Percentiles rank a stretch among this genome's conserved stretches.
Conservation (phyloP, 2,888 invertebrate genomes). For the Epinotia nisella region DNA sequence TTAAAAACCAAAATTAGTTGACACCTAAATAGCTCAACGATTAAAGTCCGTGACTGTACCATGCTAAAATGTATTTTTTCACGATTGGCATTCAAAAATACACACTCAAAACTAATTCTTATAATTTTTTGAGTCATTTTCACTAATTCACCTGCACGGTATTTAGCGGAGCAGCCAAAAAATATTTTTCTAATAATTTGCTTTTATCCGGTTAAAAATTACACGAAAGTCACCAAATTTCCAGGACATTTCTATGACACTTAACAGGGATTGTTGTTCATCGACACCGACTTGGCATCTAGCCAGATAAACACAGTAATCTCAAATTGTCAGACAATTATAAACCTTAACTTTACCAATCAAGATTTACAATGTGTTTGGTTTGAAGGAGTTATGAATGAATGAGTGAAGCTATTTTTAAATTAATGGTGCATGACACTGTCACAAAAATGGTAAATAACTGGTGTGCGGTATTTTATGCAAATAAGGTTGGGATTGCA, state of each 20-base stretch:
- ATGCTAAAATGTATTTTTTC: too few species aligned
- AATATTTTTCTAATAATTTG: too few species aligned
- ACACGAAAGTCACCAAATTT: conserved; percentile 22
- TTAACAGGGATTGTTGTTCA: conserved; percentile 56
- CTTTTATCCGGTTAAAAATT: background rate
- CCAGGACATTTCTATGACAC: conserved; percentile 34
- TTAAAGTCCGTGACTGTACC: too few species aligned
- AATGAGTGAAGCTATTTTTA: conserved; percentile 37
- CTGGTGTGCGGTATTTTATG: conserved; percentile 25
- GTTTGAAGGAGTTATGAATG: background rate
- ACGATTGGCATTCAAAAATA: too few species aligned
- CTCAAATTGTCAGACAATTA: background rate
- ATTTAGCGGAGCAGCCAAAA: too few species aligned
- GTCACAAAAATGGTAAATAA: conserved; percentile 17
- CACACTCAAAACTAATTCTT: too few species aligned
- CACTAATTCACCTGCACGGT: too few species aligned
- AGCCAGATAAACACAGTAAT: conserved; percentile 33
- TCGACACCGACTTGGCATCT: conserved; percentile 47
- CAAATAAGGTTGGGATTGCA: conserved; percentile 7
- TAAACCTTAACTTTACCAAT: background rate
- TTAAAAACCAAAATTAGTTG: too few species aligned
- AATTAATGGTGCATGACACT: conserved; percentile 19
- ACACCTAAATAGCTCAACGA: too few species aligned
- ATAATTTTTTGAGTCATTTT: too few species aligned
- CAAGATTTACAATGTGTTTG: background rate